A percentile compares a stretch with the other conserved stretches of the same genome.
These are phyloP conservation scores for Calliopsis andreniformis DNA, from an alignment of 1,140 invertebrate species.

Conservation along the genomic window DNA sequence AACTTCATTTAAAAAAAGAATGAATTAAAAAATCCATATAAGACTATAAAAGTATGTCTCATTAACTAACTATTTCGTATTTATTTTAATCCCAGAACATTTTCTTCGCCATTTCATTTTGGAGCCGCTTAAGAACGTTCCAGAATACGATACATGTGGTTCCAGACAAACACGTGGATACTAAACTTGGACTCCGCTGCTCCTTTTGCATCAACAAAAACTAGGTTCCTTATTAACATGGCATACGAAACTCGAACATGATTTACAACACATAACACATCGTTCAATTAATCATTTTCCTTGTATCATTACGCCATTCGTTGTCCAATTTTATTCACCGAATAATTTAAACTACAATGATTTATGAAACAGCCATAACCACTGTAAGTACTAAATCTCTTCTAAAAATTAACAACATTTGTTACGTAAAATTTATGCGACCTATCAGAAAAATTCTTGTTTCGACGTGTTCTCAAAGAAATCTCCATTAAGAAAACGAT, in stretches of 20 bases:
- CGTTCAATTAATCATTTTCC: neutral
- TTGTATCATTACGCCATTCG: neutral
- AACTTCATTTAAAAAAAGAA: too few species aligned
- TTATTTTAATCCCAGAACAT: too few species aligned
- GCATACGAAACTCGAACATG: neutral
- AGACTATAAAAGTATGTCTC: too few species aligned
- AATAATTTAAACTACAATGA: neutral
- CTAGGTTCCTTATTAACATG: neutral
- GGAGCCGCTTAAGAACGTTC: constrained; percentile 1
- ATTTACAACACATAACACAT: neutral
- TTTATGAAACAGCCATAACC: neutral
- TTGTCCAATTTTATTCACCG: too few species aligned
- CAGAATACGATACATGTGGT: neutral
- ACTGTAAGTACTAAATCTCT: neutral
- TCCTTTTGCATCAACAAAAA: neutral
- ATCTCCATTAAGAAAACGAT: neutral
- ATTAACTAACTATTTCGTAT: too few species aligned
- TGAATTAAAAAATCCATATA: too few species aligned
- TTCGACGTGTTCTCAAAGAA: neutral
- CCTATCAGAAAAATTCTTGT: neutral
- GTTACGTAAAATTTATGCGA: neutral
- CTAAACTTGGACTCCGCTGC: neutral
- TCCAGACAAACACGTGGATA: constrained; percentile 7
- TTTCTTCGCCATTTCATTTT: too few species aligned
- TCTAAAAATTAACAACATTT: neutral